Evolutionary conservation across 2,113 vertebrate species (phyloP).

Genomic region (Mus pahari): DNA sequence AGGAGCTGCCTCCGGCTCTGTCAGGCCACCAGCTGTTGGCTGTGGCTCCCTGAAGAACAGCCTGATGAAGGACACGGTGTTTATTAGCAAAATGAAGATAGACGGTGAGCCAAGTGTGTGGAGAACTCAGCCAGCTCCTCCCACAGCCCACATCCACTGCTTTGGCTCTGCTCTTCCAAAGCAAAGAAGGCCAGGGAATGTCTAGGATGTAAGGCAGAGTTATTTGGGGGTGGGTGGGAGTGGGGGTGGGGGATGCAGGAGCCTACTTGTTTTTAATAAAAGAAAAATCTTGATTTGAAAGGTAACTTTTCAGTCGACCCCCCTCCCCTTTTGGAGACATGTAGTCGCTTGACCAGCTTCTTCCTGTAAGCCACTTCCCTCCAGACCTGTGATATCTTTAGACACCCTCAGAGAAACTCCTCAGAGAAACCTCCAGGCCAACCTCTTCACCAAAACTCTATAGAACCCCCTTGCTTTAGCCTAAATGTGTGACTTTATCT

Average conservation of each 20-base stretch:
- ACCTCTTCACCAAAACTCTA: no score
- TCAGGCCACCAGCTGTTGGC: not conserved
- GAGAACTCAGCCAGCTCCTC: conserved; percentile 17
- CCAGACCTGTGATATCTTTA: not conserved
- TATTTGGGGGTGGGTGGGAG: not conserved
- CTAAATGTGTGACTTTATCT: no score
- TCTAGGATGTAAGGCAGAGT: not conserved
- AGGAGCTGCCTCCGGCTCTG: not conserved
- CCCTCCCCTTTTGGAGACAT: not conserved
- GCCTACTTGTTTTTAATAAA: not conserved
- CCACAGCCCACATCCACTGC: not conserved
- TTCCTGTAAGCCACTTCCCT: not conserved
- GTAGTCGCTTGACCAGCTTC: not conserved
- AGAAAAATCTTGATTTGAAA: not conserved
- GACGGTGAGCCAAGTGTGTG: not conserved
- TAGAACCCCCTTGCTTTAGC: no score
- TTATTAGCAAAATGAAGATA: not conserved
- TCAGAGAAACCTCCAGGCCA: no score
- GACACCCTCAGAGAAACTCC: not conserved
- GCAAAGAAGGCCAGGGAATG: not conserved
- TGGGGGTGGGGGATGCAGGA: not conserved
- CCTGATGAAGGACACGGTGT: not conserved
- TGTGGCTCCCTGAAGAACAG: not conserved
- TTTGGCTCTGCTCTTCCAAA: not conserved
- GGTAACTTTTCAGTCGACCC: not conserved